phyloP scores from a whole-genome alignment of 2,888 invertebrate species.

The Agrochola circellaris region DNA sequence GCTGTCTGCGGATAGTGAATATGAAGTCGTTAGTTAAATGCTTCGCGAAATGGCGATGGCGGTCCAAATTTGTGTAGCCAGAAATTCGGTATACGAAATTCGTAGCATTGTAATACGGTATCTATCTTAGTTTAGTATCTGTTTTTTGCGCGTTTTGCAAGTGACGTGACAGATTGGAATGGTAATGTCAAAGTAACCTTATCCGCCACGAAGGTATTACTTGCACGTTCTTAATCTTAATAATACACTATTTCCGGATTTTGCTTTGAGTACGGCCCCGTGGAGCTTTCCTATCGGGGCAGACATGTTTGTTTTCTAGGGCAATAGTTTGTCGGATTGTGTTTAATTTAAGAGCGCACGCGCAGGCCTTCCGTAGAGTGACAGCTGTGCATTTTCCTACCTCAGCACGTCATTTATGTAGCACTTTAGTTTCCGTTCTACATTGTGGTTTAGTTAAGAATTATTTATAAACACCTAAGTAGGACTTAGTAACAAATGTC shows the following conservation, averaged over 20 bases:
- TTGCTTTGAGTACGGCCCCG: conserved; percentile 47
- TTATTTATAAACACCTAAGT: conserved; percentile 22
- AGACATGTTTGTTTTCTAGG: conserved; percentile 83
- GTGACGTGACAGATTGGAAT: conserved; percentile 3
- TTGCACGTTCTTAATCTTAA: background rate
- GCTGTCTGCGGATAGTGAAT: conserved; percentile 77
- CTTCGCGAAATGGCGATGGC: conserved; percentile 73
- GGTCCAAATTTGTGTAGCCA: conserved; percentile 68
- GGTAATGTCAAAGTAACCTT: background rate
- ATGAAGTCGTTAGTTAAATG: conserved; percentile 77
- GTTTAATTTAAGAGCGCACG: conserved; percentile 80
- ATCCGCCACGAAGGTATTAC: too few relatives aligned
- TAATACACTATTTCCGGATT: background rate
- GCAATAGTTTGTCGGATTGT: conserved; percentile 80
- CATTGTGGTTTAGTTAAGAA: conserved; percentile 31
- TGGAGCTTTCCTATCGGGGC: conserved; percentile 51
- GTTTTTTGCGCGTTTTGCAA: conserved; percentile 13
- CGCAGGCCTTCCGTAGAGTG: conserved; percentile 66
- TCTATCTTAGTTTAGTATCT: conserved; percentile 46
- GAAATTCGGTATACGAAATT: conserved; percentile 55
- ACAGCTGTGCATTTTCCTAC: conserved; percentile 68
- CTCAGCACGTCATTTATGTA: conserved; percentile 61
- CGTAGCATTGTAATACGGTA: conserved; percentile 51
- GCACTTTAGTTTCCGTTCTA: conserved; percentile 51
- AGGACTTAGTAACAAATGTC: conserved; percentile 11